Base-by-base conservation (phyloP, 1,140 invertebrate species). In the Macrobrachium nipponense region DNA sequence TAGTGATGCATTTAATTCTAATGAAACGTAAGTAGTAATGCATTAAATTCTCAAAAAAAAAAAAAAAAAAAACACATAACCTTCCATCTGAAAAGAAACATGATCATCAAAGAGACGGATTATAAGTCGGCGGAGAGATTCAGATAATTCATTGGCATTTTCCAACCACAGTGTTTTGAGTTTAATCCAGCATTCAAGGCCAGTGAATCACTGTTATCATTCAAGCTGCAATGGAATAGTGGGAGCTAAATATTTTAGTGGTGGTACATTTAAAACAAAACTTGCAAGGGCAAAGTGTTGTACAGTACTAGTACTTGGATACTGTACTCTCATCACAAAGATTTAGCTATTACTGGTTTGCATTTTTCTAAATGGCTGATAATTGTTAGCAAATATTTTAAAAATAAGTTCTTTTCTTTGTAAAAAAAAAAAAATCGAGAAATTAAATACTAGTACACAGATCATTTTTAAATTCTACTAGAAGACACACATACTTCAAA, bases 131-230 rank as follows among this genome's bases (percentile, higher is more conserved):
- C 81, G 70, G 20, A 82, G 81, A 20, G 70, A n/a, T 70, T 82
- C 81, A 0, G 81, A 64, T 12, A 82, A 64, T 36, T 82, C 70
- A 14, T 23, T 60, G 43, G 70, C 81, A 82, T 75, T 62, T 3
- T 75, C n/a, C 72, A 51, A 82, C 18, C 14, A 62, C 17, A 60
- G 60, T 76, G 58, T 62, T 82, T 27, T 82, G 81, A 14, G 81
- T 75, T n/a, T 62, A 60, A 60, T n/a, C 81, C 81, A 27, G 23
- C 70, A 51, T 82, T 82, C 51, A 82, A 44, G 11, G 81, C 81
- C 2, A 51, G 14, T 61, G 81, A 82, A 20, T 82, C 60, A 75
- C 81, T 61, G 59, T 11, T 62, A 10, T 82, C 81, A 62, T 44
- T 82, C 20, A 82, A 20, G 23, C 81, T 82, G 72, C 20, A 18